These are phyloP conservation scores for Passer montanus DNA, from an alignment of 2,113 vertebrate genomes.

Conservation along the genomic window DNA sequence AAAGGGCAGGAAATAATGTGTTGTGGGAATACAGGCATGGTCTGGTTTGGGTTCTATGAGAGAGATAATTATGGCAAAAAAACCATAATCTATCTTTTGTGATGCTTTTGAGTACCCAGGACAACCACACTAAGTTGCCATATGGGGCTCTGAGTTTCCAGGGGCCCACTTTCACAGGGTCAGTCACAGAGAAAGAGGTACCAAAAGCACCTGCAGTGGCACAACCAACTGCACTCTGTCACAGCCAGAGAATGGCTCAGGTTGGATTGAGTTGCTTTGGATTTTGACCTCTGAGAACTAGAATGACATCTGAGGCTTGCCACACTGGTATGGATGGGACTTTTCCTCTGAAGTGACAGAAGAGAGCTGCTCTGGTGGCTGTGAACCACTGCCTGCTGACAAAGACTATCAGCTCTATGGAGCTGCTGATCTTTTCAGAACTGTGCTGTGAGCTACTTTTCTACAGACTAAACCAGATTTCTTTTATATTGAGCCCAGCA, in stretches of 20 bases:
- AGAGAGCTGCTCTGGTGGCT: background rate
- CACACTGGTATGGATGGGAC: background rate
- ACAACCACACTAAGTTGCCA: background rate
- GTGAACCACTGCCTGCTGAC: background rate
- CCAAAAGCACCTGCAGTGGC: background rate
- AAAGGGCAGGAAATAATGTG: background rate
- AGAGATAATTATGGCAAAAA: background rate
- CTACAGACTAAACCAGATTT: background rate
- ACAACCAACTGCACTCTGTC: background rate
- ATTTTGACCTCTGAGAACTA: background rate
- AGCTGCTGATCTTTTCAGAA: background rate
- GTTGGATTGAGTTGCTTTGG: background rate
- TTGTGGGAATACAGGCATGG: background rate
- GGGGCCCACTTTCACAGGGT: background rate
- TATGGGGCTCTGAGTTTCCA: background rate
- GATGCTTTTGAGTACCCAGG: background rate
- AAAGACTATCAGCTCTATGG: background rate
- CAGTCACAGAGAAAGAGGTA: rapidly evolving
- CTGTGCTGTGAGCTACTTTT: background rate
- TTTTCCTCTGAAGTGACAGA: background rate
- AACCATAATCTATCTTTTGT: background rate
- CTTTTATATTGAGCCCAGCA: background rate
- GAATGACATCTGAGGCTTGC: background rate
- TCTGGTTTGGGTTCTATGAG: background rate
- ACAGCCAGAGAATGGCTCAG: background rate